A percentile compares a stretch with the other conserved stretches of the same genome.
Conservation (phyloP, 2,888 invertebrate species). For the Scaptodrosophila latifasciaeformis region DNA sequence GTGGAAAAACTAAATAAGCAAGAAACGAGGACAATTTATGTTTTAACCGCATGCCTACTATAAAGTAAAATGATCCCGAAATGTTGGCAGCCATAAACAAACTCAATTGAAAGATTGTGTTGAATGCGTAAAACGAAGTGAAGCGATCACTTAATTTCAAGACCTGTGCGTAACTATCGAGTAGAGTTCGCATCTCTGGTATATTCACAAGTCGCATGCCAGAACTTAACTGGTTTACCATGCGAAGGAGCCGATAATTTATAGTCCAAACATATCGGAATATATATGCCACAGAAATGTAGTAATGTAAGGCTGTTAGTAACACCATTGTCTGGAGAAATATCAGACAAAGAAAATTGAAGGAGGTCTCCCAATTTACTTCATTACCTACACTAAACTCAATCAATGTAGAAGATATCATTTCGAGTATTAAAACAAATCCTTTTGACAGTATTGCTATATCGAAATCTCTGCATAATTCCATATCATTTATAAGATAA, state of each 20-base stretch:
- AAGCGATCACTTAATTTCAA: conserved; percentile 8
- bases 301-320: conserved; percentile 16
- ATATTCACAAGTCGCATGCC: conserved; percentile 1
- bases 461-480: conserved; percentile 14
- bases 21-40: neutral
- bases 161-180: conserved; percentile 1
- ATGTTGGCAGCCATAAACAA: conserved; percentile 22
- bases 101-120: conserved; percentile 14
- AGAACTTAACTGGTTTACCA: conserved; percentile 4
- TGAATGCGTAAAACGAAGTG: conserved; percentile 19
- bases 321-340: conserved; percentile 1
- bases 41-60: neutral
- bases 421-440: neutral
- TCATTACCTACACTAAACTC: conserved; percentile 4
- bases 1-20: neutral
- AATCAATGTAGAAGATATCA: neutral
- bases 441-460: conserved; percentile 15
- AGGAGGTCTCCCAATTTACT: neutral
- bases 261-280: conserved; percentile 24
- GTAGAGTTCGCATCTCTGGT: neutral
- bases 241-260: conserved; percentile 13
- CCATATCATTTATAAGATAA: neutral
- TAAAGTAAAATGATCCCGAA: neutral
- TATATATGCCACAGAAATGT: conserved; percentile 13
- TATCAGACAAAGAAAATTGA: neutral